Conservation (phyloP, 2,113 vertebrate genomes). For the Sclerurus mexicanus region DNA sequence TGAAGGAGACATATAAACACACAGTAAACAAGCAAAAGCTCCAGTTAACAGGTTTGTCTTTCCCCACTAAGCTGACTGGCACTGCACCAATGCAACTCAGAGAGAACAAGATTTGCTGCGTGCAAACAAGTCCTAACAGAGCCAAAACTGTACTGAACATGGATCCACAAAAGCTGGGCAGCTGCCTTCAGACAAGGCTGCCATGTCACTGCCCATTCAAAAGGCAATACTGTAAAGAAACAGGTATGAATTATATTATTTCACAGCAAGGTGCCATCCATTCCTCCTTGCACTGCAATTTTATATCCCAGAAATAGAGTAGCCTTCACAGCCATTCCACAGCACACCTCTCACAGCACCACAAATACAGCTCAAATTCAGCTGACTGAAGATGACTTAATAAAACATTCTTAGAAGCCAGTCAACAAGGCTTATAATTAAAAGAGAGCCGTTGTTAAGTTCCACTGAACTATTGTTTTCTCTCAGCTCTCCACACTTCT, state of each 20-base stretch:
- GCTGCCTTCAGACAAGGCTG: constrained; percentile 28
- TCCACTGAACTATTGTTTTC: neutral
- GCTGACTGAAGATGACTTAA: constrained; percentile 34
- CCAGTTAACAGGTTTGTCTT: constrained; percentile 27
- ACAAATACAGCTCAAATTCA: neutral
- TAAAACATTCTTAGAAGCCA: constrained; percentile 24
- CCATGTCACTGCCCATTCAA: constrained; percentile 40
- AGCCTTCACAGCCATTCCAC: constrained; percentile 47
- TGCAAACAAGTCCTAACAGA: neutral
- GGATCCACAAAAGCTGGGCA: neutral
- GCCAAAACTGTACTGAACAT: neutral
- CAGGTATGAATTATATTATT: constrained; percentile 17
- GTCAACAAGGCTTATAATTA: neutral
- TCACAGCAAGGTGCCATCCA: constrained; percentile 61
- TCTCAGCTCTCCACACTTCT: neutral
- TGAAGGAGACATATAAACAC: constrained; percentile 66
- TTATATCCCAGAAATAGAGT: constrained; percentile 56
- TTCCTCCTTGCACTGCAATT: constrained; percentile 45
- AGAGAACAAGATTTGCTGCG: neutral
- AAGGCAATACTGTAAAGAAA: constrained; percentile 11
- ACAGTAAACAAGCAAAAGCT: constrained; percentile 57
- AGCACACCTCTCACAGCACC: constrained; percentile 19
- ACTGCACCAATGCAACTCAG: constrained; percentile 18
- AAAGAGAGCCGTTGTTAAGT: neutral
- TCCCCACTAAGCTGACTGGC: constrained; percentile 13